These are phyloP conservation scores for Phrynocephalus guinanensis DNA, from an alignment of 2,797 vertebrate species.

Conservation along the genomic window DNA sequence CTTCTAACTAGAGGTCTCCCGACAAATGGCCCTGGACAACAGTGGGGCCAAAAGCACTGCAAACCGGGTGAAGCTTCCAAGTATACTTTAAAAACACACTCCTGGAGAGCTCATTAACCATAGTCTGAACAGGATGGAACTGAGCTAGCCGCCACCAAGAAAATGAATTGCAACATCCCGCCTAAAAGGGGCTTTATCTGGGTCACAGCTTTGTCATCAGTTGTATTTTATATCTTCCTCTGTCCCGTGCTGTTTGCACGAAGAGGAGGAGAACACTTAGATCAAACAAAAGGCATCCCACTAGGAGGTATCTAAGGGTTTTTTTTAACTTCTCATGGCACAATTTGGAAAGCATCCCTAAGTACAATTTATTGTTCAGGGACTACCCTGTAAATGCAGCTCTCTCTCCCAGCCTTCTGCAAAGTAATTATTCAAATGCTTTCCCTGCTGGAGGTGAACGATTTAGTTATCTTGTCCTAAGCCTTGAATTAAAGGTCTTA, in stretches of 20 bases:
- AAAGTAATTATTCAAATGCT: constrained; percentile 60
- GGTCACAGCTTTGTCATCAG: constrained; percentile 45
- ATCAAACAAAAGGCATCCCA: constrained; percentile 44
- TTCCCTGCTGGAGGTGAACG: constrained; percentile 64
- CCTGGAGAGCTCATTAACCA: background rate
- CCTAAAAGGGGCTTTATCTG: constrained; percentile 37
- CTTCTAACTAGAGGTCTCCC: background rate
- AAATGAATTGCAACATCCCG: constrained; percentile 7
- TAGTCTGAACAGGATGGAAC: background rate
- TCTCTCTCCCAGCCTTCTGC: constrained; percentile 46
- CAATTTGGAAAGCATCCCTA: constrained; percentile 48
- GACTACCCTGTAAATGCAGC: constrained; percentile 47
- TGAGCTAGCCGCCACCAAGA: background rate
- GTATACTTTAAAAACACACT: background rate
- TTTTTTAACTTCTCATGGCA: constrained; percentile 54
- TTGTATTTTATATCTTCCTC: constrained; percentile 33
- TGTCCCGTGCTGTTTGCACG: background rate
- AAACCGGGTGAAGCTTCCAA: background rate
- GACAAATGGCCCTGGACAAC: background rate
- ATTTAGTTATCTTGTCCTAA: constrained; percentile 63
- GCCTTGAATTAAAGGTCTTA: constrained; percentile 81
- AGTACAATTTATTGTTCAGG: constrained; percentile 38
- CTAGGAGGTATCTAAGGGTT: constrained; percentile 11
- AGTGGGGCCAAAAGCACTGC: background rate
- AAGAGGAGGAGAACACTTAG: constrained; percentile 44